Base-by-base conservation (phyloP, 92 coral and sea anemone species). In the Paragorgia papillata region DNA sequence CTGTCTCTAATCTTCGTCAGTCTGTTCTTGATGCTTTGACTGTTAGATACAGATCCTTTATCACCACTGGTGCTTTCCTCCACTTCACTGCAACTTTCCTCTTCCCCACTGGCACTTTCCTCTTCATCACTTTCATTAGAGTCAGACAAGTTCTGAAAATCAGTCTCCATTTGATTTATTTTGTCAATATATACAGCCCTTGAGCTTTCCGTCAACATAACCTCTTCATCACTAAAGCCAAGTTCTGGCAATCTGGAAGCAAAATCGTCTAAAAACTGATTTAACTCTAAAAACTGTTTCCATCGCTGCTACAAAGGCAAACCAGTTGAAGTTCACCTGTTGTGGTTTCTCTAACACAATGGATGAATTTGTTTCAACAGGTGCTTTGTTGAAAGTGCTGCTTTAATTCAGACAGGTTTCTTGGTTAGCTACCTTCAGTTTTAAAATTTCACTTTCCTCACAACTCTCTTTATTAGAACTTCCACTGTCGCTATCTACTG, bases 241-340 rank as follows among this genome's bases (percentile, higher is more conserved):
- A 79, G 75, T 19, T 79, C 49, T 24, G 64, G 76, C 54, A 79
- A 25, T 43, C 65, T 76, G 15, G 40, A 9, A 44, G 83, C 83
- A 79, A 79, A 79, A 19, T 66, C 65, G n/a, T 64, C 15, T 37
- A 79, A 37, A 63, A 79, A 79, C 12, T 79, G 76, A 34, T 79
- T 54, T 35, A 64, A 53, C 24, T 29, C 54, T 55, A 60, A 79
- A 66, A 64, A 64, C 37, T 27, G 37, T n/a, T 67, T 79, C 66
- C 18, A 79, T 10, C 18, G 49, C 53, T 9, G 51, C 17, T 51
- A 79, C 76, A 79, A 79, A 64, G 62, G 83, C 66, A 79, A 79
- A 79, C 83, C 78, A 79, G 83, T 79, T 79, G n/a, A n/a, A n/a
- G n/a, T n/a, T n/a, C n/a, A n/a, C n/a, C n/a, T n/a, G n/a, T n/a